phyloP scores from a whole-genome alignment of 2,888 invertebrate species.

The Tenthredo distinguenda region DNA sequence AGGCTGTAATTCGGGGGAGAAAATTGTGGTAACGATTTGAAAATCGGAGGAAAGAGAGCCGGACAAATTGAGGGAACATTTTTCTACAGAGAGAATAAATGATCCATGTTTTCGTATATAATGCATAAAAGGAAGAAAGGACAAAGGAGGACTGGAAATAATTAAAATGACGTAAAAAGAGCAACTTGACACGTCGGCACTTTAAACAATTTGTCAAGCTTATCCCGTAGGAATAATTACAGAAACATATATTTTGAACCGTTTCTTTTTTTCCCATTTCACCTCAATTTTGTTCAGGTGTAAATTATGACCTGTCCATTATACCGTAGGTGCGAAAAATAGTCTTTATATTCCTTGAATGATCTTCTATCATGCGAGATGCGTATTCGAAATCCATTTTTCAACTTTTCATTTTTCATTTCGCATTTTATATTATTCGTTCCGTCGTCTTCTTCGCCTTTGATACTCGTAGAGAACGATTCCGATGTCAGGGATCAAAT shows the following conservation, averaged over 20 bases:
- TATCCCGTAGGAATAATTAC: slow-evolving; percentile 11
- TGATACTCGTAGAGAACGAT: neutral
- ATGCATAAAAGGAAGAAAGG: neutral
- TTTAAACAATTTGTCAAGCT: slow-evolving; percentile 20
- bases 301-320: neutral
- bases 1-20: too few species aligned
- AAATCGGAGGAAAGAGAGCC: too few species aligned
- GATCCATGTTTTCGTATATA: neutral
- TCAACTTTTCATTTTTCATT: neutral
- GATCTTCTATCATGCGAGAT: neutral
- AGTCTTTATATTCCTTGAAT: neutral
- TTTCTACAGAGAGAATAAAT: neutral
- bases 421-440: neutral
- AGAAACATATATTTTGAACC: neutral
- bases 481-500: neutral
- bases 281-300: neutral
- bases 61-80: neutral
- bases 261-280: neutral
- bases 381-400: slow-evolving; percentile 15
- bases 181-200: neutral
- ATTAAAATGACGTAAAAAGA: neutral
- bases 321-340: neutral
- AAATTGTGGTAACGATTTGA: too few species aligned
- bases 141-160: neutral
- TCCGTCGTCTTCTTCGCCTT: neutral